Base-by-base conservation (phyloP, 2,888 invertebrate species). In the Malthinus flaveolus region DNA sequence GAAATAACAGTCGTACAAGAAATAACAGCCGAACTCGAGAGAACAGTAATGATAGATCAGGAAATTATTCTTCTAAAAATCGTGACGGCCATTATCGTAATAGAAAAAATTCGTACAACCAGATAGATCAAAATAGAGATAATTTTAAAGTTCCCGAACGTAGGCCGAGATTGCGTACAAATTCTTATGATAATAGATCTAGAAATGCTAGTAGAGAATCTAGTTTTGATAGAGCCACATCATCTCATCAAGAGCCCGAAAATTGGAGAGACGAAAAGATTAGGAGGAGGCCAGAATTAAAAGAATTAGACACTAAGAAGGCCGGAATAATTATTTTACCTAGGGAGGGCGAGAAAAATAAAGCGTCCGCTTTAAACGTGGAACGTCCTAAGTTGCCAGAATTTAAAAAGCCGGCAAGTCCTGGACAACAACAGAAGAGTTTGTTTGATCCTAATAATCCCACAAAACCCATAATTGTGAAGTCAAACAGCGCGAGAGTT, bases 391-490 rank as follows among this genome's bases (percentile, higher is more conserved):
- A 53, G 45, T 63, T 61, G 45, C 65, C 66, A 1, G 65, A 66
- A 42, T 58, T 63, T 11, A 51, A 64, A 37, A 68, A 68, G 56
- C 47, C 62, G 0, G 33, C 58, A 23, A 62, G 60, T 34, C 54
- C 66, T 9, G 67, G 65, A 1, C 70, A 70, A 54, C 75, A 78
- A 49, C 81, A 82, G 65, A 81, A 83, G 67, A 84, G 81, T 10
- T 75, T 87, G 5, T 87, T 82, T 66, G 85, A 87, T 75, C 86
- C 84, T 1, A 84, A 84, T 65, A 87, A 87, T 75, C 87, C 87
- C 1, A 84, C 84, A 58, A 89, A 87, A 78, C 90, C 90, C 12
- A 90, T 91, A 62, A 83, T 90, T 65, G 84, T 89, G 58, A 85
- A 85, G 68, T 78, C 82, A 23, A 78, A 75, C 53, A 74, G 82